Evolutionary conservation across 2,888 invertebrate genomes (phyloP).

Genomic region (Catocala fraxini): DNA sequence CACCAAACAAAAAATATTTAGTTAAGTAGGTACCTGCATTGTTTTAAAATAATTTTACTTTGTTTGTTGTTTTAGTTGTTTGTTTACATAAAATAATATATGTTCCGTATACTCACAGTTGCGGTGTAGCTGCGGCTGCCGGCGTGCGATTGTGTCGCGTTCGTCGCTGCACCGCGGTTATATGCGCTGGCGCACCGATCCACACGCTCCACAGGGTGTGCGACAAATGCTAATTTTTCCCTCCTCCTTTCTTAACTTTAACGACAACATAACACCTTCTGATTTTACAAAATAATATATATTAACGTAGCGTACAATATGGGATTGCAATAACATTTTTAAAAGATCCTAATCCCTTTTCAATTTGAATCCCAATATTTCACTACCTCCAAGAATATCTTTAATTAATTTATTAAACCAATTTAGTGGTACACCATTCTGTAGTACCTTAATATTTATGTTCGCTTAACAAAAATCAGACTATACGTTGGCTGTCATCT

Average conservation of each 20-base stretch:
- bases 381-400: no score
- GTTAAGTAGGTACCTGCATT: background rate
- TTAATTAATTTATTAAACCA: no score
- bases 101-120: conserved; percentile 71
- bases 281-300: no score
- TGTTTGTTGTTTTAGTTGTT: conserved; percentile 1
- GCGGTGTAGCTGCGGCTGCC: conserved; percentile 63
- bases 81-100: background rate
- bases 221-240: conserved; percentile 54
- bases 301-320: no score
- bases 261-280: conserved; percentile 2
- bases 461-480: no score
- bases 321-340: no score
- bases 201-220: conserved; percentile 69
- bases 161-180: conserved; percentile 66
- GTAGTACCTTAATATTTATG: no score
- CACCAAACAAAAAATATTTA: no score
- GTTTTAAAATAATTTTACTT: background rate
- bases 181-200: conserved; percentile 71
- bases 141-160: conserved; percentile 72
- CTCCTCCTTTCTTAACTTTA: conserved; percentile 29
- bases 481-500: no score
- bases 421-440: no score
- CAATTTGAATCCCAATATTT: no score
- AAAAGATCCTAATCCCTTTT: no score